Evolutionary conservation across 2,113 vertebrate genomes (phyloP), one percentile per base, ranked within the genome.

Genomic region (Oncorhynchus kisutch): DNA sequence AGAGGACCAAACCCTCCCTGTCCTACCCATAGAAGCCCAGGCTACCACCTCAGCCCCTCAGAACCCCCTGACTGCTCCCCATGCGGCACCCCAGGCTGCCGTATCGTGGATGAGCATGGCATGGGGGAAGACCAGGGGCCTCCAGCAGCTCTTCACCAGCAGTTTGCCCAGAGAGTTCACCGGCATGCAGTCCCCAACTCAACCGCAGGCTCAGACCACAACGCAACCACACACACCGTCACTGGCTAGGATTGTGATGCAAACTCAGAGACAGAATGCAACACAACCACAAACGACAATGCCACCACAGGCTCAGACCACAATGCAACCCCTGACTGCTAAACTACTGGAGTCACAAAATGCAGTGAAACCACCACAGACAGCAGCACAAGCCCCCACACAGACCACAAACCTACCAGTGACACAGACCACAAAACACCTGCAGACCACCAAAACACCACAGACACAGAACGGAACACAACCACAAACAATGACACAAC

Each of bases 61-160:
- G 76, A 77, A 90, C 66, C 78, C 73, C 6, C 75, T 81, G 48
- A 16, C 81, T 8, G n/a, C 18, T 25, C 73, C 83, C 0, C 81
- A 83, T 25, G n/a, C 70, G 0, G 31, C 80, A 24, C 67, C 88
- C 2, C 31, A 54, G 51, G 59, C 91, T 0, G 85, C 94, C 49
- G 93, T 94, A 4, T 93, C 94, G 75, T 99, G 97, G 97, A 92
- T 98, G 90, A 94, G 92, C 64, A 81, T 96, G 67, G 95, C 95
- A 0, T 91, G 93, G 79, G 95, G 95, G 76, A 99, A 96, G 81
- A 95, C 94, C 51, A 93, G 84, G 78, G 93, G 91, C 16, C n/a
- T 91, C 3, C 95, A 96, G 64, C 95, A 95, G 45, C 92, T 94
- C 74, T 94, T 94, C 3, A 81, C 87, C 0, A 85, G 82, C 73